Evolutionary conservation across 2,113 vertebrate species (phyloP), one percentile per base, ranked within the genome.

Genomic region (Labeo catla): DNA sequence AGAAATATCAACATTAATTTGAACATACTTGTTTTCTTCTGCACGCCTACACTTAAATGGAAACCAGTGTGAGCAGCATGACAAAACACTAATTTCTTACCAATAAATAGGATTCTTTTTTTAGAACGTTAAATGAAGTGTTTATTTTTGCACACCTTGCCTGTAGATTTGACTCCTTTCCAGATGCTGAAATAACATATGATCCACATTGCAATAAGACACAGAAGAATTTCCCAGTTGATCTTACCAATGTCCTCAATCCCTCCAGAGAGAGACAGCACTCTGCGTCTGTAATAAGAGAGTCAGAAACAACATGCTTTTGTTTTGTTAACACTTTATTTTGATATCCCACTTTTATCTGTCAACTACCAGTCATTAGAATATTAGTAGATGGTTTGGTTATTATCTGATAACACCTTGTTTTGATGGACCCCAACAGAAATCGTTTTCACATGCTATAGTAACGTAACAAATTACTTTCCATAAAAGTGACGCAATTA

Each of bases 141-240:
- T 9, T 39, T 84, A 95, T 94, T 28, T 2, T 76, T 81, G 95
- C 94, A 59, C 85, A 98, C 98, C 96, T 99, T 99, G 90, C 98
- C 98, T 0, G 97, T 98, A 80, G 97, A 97, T 87, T 95, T 97
- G 90, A 98, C 96, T 0, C 97, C 97, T 93, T 99, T 99, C 97
- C 97, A 98, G 80, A 98, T 95, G 89, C 97, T 98, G 89, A 99
- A 98, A 94, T 98, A 99, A 52, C 97, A 99, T 87, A 95, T 86
- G 84, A 98, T 89, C 98, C 97, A 99, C 0, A 97, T 94, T 0
- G 90, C 88, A 73, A 98, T 72, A 2, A 98, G 93, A 86, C 97
- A 98, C 76, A 98, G 84, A 9, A 95, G 93, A 86, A 98, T 86
- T 89, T 99, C 97, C 97, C 97, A 97, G 83, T 95, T 95, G 86